phyloP scores from a whole-genome alignment of 2,113 vertebrate genomes.

The Dasyornis broadbenti region DNA sequence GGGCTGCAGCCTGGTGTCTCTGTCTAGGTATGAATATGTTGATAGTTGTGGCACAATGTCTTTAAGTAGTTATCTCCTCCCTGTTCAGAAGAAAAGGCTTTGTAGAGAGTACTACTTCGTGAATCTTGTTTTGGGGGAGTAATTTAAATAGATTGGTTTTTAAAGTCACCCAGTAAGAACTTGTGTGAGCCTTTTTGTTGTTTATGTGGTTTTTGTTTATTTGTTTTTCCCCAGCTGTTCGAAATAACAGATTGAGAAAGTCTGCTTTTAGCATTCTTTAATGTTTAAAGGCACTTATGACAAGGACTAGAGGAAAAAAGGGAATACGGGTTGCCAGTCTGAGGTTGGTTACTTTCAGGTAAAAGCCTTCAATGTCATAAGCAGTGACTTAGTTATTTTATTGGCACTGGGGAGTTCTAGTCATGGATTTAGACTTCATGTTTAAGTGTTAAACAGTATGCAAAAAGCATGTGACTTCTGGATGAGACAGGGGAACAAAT shows the following conservation, averaged over 20 bases:
- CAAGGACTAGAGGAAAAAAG: background rate
- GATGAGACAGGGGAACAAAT: background rate
- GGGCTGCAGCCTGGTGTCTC: background rate
- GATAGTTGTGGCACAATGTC: background rate
- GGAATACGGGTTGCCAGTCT: background rate
- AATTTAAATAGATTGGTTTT: background rate
- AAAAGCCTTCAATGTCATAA: background rate
- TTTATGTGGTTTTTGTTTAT: background rate
- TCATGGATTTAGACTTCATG: background rate
- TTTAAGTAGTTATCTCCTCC: background rate
- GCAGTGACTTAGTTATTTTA: background rate
- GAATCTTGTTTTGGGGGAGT: background rate
- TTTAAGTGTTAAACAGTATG: background rate
- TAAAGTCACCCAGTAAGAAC: background rate
- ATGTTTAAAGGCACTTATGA: background rate
- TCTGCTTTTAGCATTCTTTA: background rate
- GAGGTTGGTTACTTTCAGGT: background rate
- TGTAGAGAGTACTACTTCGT: background rate
- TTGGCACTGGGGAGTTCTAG: background rate
- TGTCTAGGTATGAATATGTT: accelerated
- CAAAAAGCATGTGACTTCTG: background rate
- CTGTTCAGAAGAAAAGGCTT: background rate
- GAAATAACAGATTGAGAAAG: background rate
- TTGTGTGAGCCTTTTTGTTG: background rate
- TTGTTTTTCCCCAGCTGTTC: background rate